Conservation (phyloP, 1,140 invertebrate species). For the Nasonia longicornis region DNA sequence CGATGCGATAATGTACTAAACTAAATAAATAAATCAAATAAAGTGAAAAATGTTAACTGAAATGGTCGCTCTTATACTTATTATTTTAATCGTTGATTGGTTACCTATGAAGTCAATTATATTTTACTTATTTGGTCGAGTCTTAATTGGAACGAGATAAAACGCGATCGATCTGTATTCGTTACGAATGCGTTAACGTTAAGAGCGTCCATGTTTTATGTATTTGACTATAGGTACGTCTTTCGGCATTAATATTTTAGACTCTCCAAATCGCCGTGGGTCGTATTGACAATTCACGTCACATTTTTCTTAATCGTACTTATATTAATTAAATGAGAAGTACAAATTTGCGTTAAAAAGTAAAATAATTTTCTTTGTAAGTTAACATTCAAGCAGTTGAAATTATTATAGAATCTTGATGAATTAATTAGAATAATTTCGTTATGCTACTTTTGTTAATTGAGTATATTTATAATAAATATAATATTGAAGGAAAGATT, state of each 20-base stretch:
- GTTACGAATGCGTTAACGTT: neutral
- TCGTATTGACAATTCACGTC: no score
- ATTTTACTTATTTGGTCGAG: neutral
- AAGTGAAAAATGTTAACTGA: neutral
- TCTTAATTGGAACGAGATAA: neutral
- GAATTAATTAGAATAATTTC: neutral
- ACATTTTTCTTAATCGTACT: neutral
- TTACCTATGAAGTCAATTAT: constrained; percentile 1
- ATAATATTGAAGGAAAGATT: neutral
- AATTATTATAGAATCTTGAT: neutral
- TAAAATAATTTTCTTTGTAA: neutral
- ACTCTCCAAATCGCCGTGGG: no score
- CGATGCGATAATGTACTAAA: constrained; percentile 19
- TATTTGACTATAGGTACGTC: constrained; percentile 3
- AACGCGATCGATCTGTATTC: neutral
- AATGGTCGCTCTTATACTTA: constrained; percentile 14
- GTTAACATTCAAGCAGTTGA: neutral
- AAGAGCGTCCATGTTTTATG: constrained; percentile 15
- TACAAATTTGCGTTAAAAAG: neutral
- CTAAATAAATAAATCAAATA: constrained; percentile 11
- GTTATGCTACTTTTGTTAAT: neutral
- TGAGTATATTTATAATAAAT: neutral
- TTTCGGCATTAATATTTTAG: constrained; percentile 5
- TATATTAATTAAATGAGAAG: neutral
- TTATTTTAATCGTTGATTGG: neutral